Conservation (phyloP, 2,113 vertebrate species). For the Montifringilla adamsi region DNA sequence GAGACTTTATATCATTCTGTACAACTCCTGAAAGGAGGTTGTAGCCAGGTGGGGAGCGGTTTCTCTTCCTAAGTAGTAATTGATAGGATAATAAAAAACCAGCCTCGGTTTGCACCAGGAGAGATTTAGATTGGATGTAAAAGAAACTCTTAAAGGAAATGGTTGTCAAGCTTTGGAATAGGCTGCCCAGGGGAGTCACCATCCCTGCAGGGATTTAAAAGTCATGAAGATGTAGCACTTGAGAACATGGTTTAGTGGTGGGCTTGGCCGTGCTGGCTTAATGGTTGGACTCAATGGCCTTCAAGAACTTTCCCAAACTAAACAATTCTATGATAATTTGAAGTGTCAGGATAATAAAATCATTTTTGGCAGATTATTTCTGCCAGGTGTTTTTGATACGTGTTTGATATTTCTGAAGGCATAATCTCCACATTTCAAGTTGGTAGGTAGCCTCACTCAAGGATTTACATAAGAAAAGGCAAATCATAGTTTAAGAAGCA, state of each 20-base stretch:
- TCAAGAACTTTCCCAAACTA: not conserved
- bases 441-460: not conserved
- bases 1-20: not conserved
- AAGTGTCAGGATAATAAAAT: not conserved
- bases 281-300: not conserved
- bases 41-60: rapidly evolving
- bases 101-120: not conserved
- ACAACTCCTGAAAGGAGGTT: not conserved
- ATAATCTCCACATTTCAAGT: not conserved
- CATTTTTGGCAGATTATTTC: not conserved
- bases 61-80: not conserved
- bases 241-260: not conserved
- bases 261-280: not conserved
- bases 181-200: not conserved
- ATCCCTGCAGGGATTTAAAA: not conserved
- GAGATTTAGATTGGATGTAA: not conserved
- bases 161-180: not conserved
- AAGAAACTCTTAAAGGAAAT: not conserved
- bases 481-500: not conserved
- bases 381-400: not conserved
- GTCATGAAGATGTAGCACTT: rapidly evolving
- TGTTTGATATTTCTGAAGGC: not conserved
- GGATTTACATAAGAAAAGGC: not conserved
- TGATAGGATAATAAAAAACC: not conserved
- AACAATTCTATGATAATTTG: not conserved